Percentiles rank a stretch among this genome's conserved stretches.
These are phyloP conservation scores for Amazona vittata DNA, from an alignment of 2,113 vertebrate genomes.

Conservation along the genomic window DNA sequence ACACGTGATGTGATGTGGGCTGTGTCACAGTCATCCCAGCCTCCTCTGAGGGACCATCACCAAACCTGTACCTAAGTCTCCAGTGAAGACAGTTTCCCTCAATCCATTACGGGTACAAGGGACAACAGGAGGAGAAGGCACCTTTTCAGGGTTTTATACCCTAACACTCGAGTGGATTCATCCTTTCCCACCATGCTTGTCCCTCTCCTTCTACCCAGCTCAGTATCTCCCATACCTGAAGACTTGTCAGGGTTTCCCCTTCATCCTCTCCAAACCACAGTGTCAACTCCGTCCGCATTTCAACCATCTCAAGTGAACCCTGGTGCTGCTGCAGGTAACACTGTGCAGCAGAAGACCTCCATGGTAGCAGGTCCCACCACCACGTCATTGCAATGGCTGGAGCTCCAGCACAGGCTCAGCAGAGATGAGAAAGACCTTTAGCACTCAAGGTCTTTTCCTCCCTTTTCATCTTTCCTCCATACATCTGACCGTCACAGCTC, in stretches of 20 bases:
- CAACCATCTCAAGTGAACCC: neutral
- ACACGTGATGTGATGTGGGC: neutral
- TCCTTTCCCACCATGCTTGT: neutral
- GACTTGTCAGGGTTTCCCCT: neutral
- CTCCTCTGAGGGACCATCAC: rapidly evolving
- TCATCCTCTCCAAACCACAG: neutral
- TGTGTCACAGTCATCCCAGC: neutral
- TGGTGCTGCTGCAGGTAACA: neutral
- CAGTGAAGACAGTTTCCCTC: neutral
- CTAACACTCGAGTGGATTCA: rapidly evolving
- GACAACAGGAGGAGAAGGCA: neutral
- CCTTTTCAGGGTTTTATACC: neutral
- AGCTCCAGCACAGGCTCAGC: neutral
- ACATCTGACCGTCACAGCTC: rapidly evolving
- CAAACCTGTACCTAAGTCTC: neutral
- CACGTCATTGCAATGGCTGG: rapidly evolving
- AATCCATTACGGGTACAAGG: rapidly evolving
- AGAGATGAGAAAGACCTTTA: neutral
- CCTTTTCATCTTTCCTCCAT: neutral
- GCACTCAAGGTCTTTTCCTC: neutral
- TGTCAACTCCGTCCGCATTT: neutral
- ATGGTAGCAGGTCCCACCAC: neutral
- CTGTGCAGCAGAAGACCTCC: neutral
- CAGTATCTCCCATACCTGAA: neutral
- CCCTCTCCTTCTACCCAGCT: neutral